phyloP scores from a whole-genome alignment of 2,888 invertebrate genomes.

The Scrobipalpa atriplicella region DNA sequence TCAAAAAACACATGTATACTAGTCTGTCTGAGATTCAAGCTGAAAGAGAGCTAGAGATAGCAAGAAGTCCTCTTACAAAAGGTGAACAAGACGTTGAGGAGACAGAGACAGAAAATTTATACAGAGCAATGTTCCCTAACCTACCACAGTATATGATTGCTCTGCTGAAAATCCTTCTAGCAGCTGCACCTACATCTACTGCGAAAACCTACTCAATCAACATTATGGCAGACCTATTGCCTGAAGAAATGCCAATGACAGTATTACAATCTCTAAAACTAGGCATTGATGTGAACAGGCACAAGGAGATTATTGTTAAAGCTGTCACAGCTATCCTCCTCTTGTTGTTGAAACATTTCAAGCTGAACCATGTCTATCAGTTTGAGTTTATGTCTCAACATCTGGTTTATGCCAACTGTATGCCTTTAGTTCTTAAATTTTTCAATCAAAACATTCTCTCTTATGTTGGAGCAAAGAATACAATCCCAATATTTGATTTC shows the following conservation, averaged over 20 bases:
- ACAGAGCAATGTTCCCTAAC: conserved; percentile 97
- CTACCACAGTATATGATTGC: conserved; percentile 99
- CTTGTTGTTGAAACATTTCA: conserved; percentile 97
- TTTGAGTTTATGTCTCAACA: conserved; percentile 99
- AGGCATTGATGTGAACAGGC: conserved; percentile 98
- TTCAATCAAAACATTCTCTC: conserved; percentile 98
- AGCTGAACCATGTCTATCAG: conserved; percentile 98
- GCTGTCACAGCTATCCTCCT: conserved; percentile 95
- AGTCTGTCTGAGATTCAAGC: conserved; percentile 97
- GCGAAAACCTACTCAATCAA: conserved; percentile 98
- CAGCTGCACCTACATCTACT: conserved; percentile 99
- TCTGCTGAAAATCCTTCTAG: conserved; percentile 96
- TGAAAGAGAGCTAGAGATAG: conserved; percentile 94
- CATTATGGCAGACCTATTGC: conserved; percentile 98
- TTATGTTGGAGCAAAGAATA: conserved; percentile 97
- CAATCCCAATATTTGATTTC: conserved; percentile 96
- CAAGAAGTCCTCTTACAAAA: conserved; percentile 94
- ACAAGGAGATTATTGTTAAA: conserved; percentile 99
- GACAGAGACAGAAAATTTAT: conserved; percentile 94
- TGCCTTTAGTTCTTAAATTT: conserved; percentile 98
- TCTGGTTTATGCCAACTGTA: conserved; percentile 99
- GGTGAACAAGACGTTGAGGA: conserved; percentile 90
- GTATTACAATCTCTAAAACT: conserved; percentile 97
- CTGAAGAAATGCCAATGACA: conserved; percentile 98
- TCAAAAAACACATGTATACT: conserved; percentile 96